phyloP scores from a whole-genome alignment of 2,888 invertebrate species.

The Sepioteuthis lessoniana region DNA sequence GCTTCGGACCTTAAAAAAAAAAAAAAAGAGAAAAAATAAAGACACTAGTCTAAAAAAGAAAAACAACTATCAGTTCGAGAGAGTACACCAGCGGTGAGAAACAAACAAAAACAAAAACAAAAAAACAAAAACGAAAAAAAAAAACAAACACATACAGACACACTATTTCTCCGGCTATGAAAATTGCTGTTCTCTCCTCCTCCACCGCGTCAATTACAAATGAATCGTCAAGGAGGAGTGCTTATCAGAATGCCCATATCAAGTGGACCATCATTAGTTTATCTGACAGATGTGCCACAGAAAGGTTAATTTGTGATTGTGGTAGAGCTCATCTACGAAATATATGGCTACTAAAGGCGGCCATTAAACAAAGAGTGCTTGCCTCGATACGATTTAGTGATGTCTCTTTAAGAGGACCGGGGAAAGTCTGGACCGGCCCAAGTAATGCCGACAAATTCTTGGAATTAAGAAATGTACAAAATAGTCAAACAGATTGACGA shows the following conservation, averaged over 20 bases:
- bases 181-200: neutral
- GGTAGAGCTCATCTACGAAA: neutral
- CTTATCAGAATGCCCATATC: neutral
- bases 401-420: neutral
- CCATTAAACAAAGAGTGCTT: neutral
- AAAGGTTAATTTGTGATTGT: neutral
- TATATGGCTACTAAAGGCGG: neutral
- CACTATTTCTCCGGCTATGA: neutral
- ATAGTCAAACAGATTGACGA: too few species aligned
- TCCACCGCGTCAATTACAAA: neutral
- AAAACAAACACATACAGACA: neutral
- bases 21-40: too few species aligned
- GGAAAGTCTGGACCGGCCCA: neutral
- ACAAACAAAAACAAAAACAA: too few species aligned
- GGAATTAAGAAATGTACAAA: neutral
- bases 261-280: neutral
- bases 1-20: neutral
- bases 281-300: neutral
- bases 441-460: neutral
- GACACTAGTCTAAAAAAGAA: neutral
- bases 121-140: too few species aligned
- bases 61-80: neutral
- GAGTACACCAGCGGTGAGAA: neutral
- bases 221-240: neutral
- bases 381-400: neutral